Conservation (phyloP, 2,888 invertebrate species). For the Phanerotoma sp. region DNA sequence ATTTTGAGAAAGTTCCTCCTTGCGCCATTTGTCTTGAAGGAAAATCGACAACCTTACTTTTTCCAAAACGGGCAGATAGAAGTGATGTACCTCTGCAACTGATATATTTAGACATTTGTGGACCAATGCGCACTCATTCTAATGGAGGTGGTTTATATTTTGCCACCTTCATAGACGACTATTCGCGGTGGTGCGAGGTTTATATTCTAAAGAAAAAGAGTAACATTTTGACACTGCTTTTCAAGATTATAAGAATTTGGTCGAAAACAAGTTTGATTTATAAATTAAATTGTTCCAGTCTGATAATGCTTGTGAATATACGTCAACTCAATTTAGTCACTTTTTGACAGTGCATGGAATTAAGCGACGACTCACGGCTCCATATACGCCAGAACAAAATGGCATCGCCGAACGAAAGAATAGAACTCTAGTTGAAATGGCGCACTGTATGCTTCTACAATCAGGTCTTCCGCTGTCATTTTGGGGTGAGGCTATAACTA, state of each 20-base stretch:
- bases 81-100: background rate
- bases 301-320: background rate
- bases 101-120: background rate
- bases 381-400: background rate
- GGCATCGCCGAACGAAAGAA: background rate
- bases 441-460: background rate
- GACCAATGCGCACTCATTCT: background rate
- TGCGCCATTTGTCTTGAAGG: background rate
- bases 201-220: no score
- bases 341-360: background rate
- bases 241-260: no score
- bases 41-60: background rate
- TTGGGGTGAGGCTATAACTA: background rate
- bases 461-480: background rate
- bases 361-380: background rate
- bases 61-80: background rate
- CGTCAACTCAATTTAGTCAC: background rate
- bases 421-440: background rate
- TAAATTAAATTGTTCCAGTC: background rate
- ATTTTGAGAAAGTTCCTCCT: no score
- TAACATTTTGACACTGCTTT: no score
- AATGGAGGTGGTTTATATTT: background rate
- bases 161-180: background rate
- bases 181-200: no score
- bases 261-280: no score